phyloP scores from a whole-genome alignment of 2,113 vertebrate species.

The Zapornia atra region DNA sequence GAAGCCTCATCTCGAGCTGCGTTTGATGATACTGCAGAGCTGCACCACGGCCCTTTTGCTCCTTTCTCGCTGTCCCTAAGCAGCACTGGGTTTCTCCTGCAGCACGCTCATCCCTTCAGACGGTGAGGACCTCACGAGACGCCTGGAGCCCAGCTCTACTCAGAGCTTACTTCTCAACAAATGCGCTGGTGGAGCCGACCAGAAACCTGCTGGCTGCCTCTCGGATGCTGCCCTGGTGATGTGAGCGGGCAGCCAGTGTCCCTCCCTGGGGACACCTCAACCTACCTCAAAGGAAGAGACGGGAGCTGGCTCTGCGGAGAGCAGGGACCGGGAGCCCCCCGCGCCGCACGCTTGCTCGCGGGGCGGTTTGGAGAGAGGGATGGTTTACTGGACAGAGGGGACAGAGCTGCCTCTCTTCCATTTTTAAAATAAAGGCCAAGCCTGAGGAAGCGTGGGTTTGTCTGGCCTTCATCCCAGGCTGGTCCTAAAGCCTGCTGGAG shows the following conservation, averaged over 20 bases:
- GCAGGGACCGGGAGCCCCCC: background rate
- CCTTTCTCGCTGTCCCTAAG: background rate
- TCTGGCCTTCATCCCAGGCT: background rate
- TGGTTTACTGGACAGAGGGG: background rate
- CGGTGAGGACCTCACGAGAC: background rate
- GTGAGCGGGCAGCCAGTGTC: background rate
- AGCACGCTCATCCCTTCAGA: conserved; percentile 10
- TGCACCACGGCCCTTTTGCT: background rate
- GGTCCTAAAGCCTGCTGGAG: background rate
- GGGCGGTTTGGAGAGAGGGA: background rate
- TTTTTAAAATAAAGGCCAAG: background rate
- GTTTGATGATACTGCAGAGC: background rate
- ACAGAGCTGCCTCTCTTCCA: background rate
- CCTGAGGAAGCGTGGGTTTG: background rate
- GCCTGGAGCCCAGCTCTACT: conserved; percentile 42
- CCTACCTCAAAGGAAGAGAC: conserved; percentile 67
- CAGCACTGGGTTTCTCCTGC: background rate
- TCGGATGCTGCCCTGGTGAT: conserved; percentile 3
- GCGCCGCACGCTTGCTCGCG: background rate
- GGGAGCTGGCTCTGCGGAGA: background rate
- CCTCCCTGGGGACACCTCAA: background rate
- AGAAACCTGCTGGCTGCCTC: conserved; percentile 38
- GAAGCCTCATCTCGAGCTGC: background rate
- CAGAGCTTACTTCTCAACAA: conserved; percentile 65
- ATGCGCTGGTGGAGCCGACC: background rate